Evolutionary conservation across 2,797 vertebrate species (phyloP).

Genomic region (Pipistrellus pygmaeus): DNA sequence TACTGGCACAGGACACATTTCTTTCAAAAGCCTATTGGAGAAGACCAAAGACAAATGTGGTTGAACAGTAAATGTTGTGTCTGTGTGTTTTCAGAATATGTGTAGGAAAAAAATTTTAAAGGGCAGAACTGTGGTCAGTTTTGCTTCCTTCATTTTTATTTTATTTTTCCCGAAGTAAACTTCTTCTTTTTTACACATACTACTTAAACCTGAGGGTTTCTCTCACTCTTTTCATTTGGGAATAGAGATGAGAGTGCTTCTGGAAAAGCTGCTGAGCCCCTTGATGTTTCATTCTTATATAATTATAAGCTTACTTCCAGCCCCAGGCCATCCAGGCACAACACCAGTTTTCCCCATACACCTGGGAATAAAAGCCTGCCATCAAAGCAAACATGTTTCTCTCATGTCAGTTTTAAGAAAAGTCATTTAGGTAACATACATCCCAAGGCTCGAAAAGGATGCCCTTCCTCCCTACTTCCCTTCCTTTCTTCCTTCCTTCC

Average conservation of each 20-base stretch:
- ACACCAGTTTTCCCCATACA: slow-evolving; percentile 36
- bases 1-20: not conserved
- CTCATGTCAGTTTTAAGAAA: slow-evolving; percentile 64
- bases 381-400: slow-evolving; percentile 68
- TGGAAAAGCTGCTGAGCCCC: not conserved
- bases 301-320: slow-evolving; percentile 75
- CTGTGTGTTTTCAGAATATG: not conserved
- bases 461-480: not conserved
- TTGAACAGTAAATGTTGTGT: not conserved
- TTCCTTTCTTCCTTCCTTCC: not conserved
- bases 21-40: slow-evolving; percentile 10
- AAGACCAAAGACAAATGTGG: slow-evolving; percentile 33
- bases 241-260: slow-evolving; percentile 32
- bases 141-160: slow-evolving; percentile 46
- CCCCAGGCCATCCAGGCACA: not conserved
- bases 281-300: slow-evolving; percentile 64
- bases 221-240: slow-evolving; percentile 45
- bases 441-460: slow-evolving; percentile 30
- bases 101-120: not conserved
- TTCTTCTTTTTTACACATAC: slow-evolving; percentile 26
- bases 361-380: slow-evolving; percentile 57
- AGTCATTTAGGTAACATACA: slow-evolving; percentile 13
- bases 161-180: slow-evolving; percentile 47
- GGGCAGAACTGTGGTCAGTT: not conserved
- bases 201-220: not conserved